Evolutionary conservation across 1,140 invertebrate species (phyloP).

Genomic region (Drosophila sechellia): DNA sequence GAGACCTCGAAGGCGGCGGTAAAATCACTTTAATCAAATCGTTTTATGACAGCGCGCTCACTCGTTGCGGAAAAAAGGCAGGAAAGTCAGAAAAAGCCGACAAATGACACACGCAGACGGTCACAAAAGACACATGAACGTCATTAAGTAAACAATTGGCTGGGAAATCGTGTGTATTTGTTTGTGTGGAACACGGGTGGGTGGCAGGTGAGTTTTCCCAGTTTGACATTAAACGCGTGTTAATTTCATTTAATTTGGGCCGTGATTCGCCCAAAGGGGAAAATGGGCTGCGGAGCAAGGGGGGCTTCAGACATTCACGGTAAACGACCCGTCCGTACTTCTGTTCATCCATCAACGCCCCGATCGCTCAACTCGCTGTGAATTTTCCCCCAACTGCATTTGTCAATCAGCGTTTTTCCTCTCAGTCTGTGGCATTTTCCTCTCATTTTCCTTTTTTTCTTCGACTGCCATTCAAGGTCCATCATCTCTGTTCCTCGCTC

Average conservation of each 20-base stretch:
- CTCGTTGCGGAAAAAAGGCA: conserved; percentile 47
- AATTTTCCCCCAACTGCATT: conserved; percentile 59
- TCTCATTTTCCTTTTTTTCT: conserved; percentile 3
- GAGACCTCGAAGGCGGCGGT: conserved; percentile 47
- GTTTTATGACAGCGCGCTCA: conserved; percentile 73
- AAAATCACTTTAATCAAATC: conserved; percentile 79
- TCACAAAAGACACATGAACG: conserved; percentile 70
- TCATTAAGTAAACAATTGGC: conserved; percentile 73
- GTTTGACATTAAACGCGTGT: conserved; percentile 80
- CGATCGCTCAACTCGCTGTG: conserved; percentile 34
- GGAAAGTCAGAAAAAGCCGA: conserved; percentile 64
- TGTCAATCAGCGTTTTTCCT: conserved; percentile 67
- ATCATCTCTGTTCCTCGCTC: conserved; percentile 27
- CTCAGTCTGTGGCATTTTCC: conserved; percentile 40
- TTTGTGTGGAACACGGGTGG: conserved; percentile 43
- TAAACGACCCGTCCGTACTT: conserved; percentile 55
- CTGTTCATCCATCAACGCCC: conserved; percentile 70
- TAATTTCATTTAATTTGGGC: conserved; percentile 80
- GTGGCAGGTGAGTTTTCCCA: conserved; percentile 66
- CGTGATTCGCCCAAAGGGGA: conserved; percentile 31
- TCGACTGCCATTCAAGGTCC: conserved; percentile 50
- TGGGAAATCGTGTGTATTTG: conserved; percentile 6
- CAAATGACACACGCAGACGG: conserved; percentile 65
- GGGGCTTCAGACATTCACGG: conserved; percentile 37
- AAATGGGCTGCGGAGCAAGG: neutral